phyloP scores from a whole-genome alignment of 2,113 vertebrate genomes.

The Brienomyrus brachyistius region DNA sequence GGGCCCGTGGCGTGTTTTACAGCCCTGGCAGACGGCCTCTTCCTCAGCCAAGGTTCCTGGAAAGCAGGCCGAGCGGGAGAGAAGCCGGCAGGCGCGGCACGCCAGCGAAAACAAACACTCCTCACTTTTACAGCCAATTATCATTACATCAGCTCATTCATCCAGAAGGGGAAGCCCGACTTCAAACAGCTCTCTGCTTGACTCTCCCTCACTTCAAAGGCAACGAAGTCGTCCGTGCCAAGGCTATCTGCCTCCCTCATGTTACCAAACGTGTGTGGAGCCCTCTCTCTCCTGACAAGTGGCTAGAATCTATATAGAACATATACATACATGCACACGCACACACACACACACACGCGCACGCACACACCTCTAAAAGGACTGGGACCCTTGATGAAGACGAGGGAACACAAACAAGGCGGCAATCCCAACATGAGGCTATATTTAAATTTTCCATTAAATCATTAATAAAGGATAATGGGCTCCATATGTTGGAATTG shows the following conservation, averaged over 20 bases:
- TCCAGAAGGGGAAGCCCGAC: neutral
- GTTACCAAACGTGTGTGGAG: neutral
- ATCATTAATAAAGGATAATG: neutral
- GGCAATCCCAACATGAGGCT: neutral
- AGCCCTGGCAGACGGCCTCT: slow-evolving; percentile 57
- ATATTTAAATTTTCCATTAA: neutral
- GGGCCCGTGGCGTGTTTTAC: slow-evolving; percentile 44
- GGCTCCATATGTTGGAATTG: neutral
- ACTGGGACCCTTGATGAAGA: neutral
- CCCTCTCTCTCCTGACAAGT: neutral
- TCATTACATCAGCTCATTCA: slow-evolving; percentile 1
- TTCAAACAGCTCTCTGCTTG: neutral
- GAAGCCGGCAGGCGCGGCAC: neutral
- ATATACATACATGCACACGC: neutral
- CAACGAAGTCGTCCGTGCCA: neutral
- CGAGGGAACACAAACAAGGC: neutral
- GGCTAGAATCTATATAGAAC: neutral
- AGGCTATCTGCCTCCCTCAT: neutral
- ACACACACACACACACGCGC: too few species aligned
- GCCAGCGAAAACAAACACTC: slow-evolving; percentile 34
- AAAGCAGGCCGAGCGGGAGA: slow-evolving; percentile 53
- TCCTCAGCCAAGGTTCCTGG: slow-evolving; percentile 66
- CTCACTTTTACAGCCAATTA: slow-evolving; percentile 25
- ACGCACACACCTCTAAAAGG: neutral
- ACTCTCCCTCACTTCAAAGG: neutral